Evolutionary conservation across 2,113 vertebrate species (phyloP).

Genomic region (Columba livia): DNA sequence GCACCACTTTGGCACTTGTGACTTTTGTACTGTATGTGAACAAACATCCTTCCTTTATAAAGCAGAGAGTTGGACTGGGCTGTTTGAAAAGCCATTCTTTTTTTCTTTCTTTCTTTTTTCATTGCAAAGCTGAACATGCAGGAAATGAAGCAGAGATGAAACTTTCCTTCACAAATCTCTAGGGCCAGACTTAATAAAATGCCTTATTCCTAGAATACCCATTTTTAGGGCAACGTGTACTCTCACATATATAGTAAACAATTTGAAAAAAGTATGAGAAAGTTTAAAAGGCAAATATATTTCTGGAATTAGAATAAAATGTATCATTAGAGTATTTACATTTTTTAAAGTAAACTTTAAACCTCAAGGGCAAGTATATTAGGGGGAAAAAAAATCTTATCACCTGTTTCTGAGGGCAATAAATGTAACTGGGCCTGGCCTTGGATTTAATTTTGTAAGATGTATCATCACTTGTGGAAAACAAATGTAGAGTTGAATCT

Average conservation of each 20-base stretch:
- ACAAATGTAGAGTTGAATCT: constrained; percentile 83
- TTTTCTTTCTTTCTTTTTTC: not conserved
- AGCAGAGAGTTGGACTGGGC: constrained; percentile 60
- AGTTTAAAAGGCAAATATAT: constrained; percentile 76
- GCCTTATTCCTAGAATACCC: constrained; percentile 79
- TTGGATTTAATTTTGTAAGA: constrained; percentile 89
- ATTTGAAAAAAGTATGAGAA: constrained; percentile 53
- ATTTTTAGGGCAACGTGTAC: constrained; percentile 70
- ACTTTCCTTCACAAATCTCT: constrained; percentile 73
- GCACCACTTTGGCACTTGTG: constrained; percentile 73
- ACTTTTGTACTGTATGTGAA: constrained; percentile 75
- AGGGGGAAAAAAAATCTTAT: constrained; percentile 36
- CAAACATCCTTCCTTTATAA: constrained; percentile 60
- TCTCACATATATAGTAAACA: constrained; percentile 66
- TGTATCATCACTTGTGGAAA: constrained; percentile 86
- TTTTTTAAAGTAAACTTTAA: constrained; percentile 67
- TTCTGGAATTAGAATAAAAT: constrained; percentile 73
- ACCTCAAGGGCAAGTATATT: constrained; percentile 62
- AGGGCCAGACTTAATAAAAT: constrained; percentile 81
- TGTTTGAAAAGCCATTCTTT: constrained; percentile 69
- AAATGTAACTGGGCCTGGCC: constrained; percentile 83
- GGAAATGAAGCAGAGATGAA: constrained; percentile 66
- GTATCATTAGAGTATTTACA: constrained; percentile 73
- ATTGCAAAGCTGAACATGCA: constrained; percentile 70
- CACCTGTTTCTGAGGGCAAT: constrained; percentile 79